phyloP scores from a whole-genome alignment of 92 coral and sea anemone species.

The Umimayanthus chanpuru region DNA sequence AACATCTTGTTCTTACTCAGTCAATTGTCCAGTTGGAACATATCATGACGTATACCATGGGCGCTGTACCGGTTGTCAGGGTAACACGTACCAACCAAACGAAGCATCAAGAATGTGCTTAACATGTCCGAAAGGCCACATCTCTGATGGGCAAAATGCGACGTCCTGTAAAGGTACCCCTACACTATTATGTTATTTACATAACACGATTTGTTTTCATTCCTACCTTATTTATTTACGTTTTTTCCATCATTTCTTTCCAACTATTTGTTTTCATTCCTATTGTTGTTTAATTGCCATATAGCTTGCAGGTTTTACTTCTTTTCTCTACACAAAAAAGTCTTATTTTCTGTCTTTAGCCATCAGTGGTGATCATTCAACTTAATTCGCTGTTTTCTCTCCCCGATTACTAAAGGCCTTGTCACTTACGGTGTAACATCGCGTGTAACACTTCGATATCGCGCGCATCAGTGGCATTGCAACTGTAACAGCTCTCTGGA shows the following conservation, averaged over 20 bases:
- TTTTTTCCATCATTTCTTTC: background rate
- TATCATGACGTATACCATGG: slow-evolving; percentile 57
- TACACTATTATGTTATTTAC: background rate
- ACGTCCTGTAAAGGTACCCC: slow-evolving; percentile 50
- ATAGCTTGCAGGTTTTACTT: no score
- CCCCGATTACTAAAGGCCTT: no score
- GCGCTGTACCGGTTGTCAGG: slow-evolving; percentile 53
- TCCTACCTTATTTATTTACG: background rate
- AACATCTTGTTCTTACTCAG: slow-evolving; percentile 16
- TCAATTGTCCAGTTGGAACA: slow-evolving; percentile 49
- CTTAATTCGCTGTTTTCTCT: no score
- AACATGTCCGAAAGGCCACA: slow-evolving; percentile 52
- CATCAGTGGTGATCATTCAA: no score
- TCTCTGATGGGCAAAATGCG: slow-evolving; percentile 49
- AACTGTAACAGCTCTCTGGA: no score
- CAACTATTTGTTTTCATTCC: no score
- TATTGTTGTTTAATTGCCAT: no score
- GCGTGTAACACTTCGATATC: no score
- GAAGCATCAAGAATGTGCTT: slow-evolving; percentile 53
- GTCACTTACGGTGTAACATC: no score
- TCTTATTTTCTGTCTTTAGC: no score
- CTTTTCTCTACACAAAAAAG: no score
- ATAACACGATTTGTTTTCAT: background rate
- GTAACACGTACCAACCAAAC: slow-evolving; percentile 60
- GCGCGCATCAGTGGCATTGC: no score